A percentile compares a stretch with the other conserved stretches of the same genome.
Conservation (phyloP, 2,888 invertebrate genomes). For the Epirrhoe tristata region DNA sequence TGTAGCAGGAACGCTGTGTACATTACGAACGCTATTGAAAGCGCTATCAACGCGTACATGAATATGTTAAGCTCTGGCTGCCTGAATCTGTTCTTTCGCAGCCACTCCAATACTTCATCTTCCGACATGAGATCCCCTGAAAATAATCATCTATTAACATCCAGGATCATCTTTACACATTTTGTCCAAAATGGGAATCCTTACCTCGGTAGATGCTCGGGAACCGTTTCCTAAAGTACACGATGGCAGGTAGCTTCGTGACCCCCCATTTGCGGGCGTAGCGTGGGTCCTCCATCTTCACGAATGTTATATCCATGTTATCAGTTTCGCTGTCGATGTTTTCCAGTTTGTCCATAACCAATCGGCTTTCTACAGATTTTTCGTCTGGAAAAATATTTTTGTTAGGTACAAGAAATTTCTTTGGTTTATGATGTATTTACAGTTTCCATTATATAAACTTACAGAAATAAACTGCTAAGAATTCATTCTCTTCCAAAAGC, state of each 20-base stretch:
- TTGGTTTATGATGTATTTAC: not conserved
- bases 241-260: constrained; percentile 94
- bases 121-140: constrained; percentile 94
- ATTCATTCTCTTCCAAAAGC: constrained; percentile 96
- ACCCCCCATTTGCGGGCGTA: constrained; percentile 98
- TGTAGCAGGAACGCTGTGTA: constrained; percentile 96
- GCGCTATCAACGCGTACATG: constrained; percentile 96
- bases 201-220: constrained; percentile 96
- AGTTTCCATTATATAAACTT: constrained; percentile 71
- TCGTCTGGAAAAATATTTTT: constrained; percentile 86
- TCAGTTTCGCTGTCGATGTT: constrained; percentile 98
- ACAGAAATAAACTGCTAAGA: constrained; percentile 98
- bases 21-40: constrained; percentile 93
- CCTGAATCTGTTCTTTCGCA: constrained; percentile 96
- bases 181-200: constrained; percentile 1
- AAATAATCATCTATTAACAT: constrained; percentile 41
- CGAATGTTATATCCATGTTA: constrained; percentile 96
- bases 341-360: constrained; percentile 94
- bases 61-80: constrained; percentile 97
- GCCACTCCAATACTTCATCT: constrained; percentile 95
- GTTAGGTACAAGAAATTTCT: not conserved
- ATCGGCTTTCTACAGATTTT: constrained; percentile 91
- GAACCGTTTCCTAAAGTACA: constrained; percentile 95
- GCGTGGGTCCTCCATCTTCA: constrained; percentile 96
- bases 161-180: not conserved